Base-by-base conservation (phyloP, 2,797 vertebrate genomes). In the Alauda arvensis region DNA sequence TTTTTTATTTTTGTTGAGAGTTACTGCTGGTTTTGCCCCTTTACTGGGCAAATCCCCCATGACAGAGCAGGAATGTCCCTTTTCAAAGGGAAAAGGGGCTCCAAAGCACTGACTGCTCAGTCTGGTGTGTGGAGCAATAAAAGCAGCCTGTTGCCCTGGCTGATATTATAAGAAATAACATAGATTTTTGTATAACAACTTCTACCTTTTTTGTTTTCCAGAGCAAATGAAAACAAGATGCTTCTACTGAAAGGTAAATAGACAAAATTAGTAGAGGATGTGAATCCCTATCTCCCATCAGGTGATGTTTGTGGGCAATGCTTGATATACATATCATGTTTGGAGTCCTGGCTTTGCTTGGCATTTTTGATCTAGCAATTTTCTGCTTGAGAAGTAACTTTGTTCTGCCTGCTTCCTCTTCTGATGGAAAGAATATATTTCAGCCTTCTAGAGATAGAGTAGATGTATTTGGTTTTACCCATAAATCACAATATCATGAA, bases 1-100 rank as follows among this genome's bases (percentile, higher is more conserved):
- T 48, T 34, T 56, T 8, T 2, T 2, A 18, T 14, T 45, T 82
- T 16, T 51, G 28, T 26, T 45, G 24, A 1, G 40, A 12, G 3
- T 29, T 69, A 20, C 39, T 76, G 63, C 51, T 78, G 76, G 4
- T 21, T 42, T 72, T 61, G 12, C 12, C 12, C 19, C 28, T 77
- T 33, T 17, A 1, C 11, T 62, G 28, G n/a, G 18, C 14, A 19
- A 34, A 26, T 4, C 8, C 40, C 24, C n/a, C 3, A 0, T 15
- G 59, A 12, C 6, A 46, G 48, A 57, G 37, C 37, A 78, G 33
- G 15, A 40, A 55, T 9, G 10, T 17, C 10, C 17, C 23, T 81
- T 92, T 40, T 17, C 26, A 40, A 24, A 3, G 29, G 37, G 9
- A 24, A 11, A 3, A 25, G 26, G 12, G 16, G 25, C 5, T 78